Base-by-base conservation (phyloP, 1,140 invertebrate species). In the Atopsyche davidsoni region DNA sequence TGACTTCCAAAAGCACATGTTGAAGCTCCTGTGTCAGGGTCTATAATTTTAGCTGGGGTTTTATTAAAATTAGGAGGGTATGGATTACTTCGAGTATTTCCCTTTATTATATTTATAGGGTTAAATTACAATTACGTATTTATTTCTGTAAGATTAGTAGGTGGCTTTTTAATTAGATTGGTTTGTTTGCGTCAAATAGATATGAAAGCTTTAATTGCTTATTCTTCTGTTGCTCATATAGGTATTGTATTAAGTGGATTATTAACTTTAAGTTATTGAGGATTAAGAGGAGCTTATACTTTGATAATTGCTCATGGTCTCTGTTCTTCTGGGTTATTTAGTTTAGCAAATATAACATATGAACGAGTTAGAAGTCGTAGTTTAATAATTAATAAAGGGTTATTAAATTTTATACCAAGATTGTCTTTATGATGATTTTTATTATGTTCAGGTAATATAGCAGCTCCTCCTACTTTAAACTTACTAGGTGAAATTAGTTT, bases 1-100 rank as follows among this genome's bases (percentile, higher is more conserved):
- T 85, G 82, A 65, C 66, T 86, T 43, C 81, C 81, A 41, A 83
- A 83, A 46, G 82, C 81, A 72, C 82, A 85, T 79, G 81, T 85
- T 16, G 81, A 86, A 62, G 80, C 81, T 58, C 80, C 82, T n/a
- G 62, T 83, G 64, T 73, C 73, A 39, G 79, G 80, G 3, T 83
- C 81, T 25, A 83, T 85, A 69, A 77, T 85, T 79, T 79, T 85
- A 66, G 81, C 81, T 32, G 81, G 76, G 0, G 64, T 85, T 67
- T 69, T 84, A 63, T 68, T 85, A 66, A 85, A 84, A 67, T 73
- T 84, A 72, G 81, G 80, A 2, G 78, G 71, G 3, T 82, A 79
- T 74, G 79, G 80, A 0, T 54, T 84, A 53, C 61, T 81, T 40
- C 79, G 79, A 18, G 38, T 79, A 48, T 56, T 77, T 62, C 59